Conservation (phyloP, 2,113 vertebrate genomes). For the Blennius ocellaris region DNA sequence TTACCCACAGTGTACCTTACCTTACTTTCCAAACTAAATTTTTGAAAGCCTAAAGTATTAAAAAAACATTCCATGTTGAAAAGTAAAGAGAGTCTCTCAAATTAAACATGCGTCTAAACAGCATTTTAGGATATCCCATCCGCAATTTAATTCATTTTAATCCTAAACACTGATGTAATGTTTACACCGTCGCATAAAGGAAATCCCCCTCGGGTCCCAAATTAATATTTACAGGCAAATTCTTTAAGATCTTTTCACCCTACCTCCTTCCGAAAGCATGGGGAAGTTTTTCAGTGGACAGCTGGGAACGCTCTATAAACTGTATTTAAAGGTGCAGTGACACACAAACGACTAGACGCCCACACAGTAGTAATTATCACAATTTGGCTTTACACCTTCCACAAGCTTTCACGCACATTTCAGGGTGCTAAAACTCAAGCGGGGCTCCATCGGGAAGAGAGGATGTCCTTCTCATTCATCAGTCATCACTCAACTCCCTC, state of each 20-base stretch:
- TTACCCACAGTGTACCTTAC: no score
- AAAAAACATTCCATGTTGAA: no score
- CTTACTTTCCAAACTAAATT: no score
- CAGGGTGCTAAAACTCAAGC: conserved; percentile 48
- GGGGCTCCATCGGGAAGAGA: conserved; percentile 26
- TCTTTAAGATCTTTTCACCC: neutral
- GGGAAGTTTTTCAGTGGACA: conserved; percentile 21
- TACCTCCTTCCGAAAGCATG: conserved; percentile 1
- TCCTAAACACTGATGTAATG: neutral
- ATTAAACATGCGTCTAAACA: no score
- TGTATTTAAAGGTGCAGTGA: conserved; percentile 50
- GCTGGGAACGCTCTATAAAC: conserved; percentile 64
- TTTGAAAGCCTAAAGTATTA: no score
- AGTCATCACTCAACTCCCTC: conserved; percentile 43
- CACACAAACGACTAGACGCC: conserved; percentile 56
- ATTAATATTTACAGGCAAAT: neutral
- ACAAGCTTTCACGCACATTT: conserved; percentile 49
- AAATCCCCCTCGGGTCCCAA: neutral
- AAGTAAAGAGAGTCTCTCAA: no score
- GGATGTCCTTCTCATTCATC: conserved; percentile 54
- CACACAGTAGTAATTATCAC: conserved; percentile 63
- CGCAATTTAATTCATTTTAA: neutral
- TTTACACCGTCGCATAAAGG: neutral
- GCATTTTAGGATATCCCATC: no score
- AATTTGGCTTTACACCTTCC: conserved; percentile 66